Evolutionary conservation across 2,888 invertebrate genomes (phyloP).

Genomic region (Maniola hyperantus): DNA sequence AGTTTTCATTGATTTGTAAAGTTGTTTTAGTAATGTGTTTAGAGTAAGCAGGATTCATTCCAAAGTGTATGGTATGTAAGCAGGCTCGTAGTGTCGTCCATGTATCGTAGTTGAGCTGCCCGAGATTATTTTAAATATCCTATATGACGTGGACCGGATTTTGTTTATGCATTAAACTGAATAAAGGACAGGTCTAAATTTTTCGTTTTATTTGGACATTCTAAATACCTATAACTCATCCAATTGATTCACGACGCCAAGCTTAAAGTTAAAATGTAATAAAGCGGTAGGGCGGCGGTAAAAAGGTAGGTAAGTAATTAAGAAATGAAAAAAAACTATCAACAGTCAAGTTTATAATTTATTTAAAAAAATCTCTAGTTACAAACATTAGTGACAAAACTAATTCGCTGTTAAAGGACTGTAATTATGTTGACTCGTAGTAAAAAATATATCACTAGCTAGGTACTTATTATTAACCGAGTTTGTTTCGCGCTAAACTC

Average conservation of each 20-base stretch:
- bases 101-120: constrained; percentile 56
- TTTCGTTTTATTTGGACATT: constrained; percentile 33
- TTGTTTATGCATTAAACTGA: constrained; percentile 75
- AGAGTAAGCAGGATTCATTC: constrained; percentile 74
- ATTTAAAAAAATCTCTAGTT: constrained; percentile 2
- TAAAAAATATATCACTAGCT: too few species aligned
- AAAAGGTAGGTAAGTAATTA: neutral
- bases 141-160: constrained; percentile 66
- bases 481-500: too few species aligned
- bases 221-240: neutral
- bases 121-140: constrained; percentile 64
- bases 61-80: constrained; percentile 65
- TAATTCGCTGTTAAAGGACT: neutral
- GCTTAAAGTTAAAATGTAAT: too few species aligned
- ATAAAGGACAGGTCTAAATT: constrained; percentile 64
- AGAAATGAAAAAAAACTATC: constrained; percentile 9
- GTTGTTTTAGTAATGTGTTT: constrained; percentile 60
- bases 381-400: neutral
- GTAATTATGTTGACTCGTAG: neutral
- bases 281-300: too few species aligned
- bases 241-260: neutral
- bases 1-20: constrained; percentile 67
- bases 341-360: neutral
- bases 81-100: constrained; percentile 28
- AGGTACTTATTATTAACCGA: too few species aligned